Evolutionary conservation across 35 echinoderm and acorn worm genomes (phyloP).

Genomic region (Anneissia japonica): DNA sequence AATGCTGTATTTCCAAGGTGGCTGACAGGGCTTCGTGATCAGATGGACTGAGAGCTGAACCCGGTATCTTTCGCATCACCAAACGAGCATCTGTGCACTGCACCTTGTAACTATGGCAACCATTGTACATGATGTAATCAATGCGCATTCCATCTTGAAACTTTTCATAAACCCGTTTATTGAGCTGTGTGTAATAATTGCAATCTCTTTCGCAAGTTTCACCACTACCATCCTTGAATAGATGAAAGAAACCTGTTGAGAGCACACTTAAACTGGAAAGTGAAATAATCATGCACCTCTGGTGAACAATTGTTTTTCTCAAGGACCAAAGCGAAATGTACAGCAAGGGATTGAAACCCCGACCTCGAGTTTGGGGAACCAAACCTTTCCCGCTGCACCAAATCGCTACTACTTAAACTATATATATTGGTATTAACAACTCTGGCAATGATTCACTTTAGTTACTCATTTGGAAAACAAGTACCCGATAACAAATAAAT

Average conservation of each 20-base stretch:
- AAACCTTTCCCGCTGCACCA: no score
- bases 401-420: no score
- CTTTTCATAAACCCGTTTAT: slow-evolving; percentile 9
- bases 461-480: no score
- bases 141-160: slow-evolving; percentile 26
- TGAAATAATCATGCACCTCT: no score
- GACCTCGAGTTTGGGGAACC: no score
- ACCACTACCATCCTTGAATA: background rate
- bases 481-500: no score
- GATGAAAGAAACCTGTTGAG: background rate
- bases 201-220: background rate
- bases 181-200: slow-evolving; percentile 14
- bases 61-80: slow-evolving; percentile 32
- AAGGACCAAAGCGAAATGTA: no score
- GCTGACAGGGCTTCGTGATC: slow-evolving; percentile 36
- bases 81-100: slow-evolving; percentile 21
- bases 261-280: no score
- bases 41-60: slow-evolving; percentile 25
- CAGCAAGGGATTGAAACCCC: no score
- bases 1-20: slow-evolving; percentile 7
- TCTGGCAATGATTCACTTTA: no score
- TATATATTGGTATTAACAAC: no score
- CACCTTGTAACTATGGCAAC: background rate
- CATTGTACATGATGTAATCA: slow-evolving; percentile 44
- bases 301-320: no score